Base-by-base conservation (phyloP, 1,140 invertebrate species). In the Ectropis grisescens region DNA sequence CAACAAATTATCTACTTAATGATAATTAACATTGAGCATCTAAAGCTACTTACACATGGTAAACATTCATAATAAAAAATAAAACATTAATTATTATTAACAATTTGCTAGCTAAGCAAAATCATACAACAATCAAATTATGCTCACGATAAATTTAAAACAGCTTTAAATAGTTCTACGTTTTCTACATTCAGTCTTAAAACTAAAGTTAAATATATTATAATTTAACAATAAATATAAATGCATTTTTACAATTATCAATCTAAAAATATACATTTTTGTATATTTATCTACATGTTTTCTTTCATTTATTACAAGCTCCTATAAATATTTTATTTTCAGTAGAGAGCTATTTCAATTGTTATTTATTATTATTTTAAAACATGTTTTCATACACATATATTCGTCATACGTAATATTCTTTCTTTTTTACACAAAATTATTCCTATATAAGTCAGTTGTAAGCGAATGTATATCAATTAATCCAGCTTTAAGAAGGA, bases 221-320 rank as follows among this genome's bases (percentile, higher is more conserved):
- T 19, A n/a, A n/a, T n/a, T n/a, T 34, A 43, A 44, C 28, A 47
- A 44, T 52, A 44, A 52, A 55, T 55, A 55, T 19, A 19, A 55
- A 55, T 55, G 43, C 47, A 42, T 37, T 47, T 52, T 38, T 40
- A 52, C n/a, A 31, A 30, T 30, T 37, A 41, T 35, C 32, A 42
- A 11, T 22, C 12, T 24, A 41, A 23, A 43, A 48, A 45, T 45
- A 39, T 43, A 48, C 30, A 44, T 35, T 34, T 44, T 40, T 37
- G 30, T 44, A 34, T 41, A 35, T 45, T 38, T 24, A n/a, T n/a
- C n/a, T n/a, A n/a, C n/a, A n/a, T n/a, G n/a, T n/a, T n/a, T n/a
- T n/a, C n/a, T n/a, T n/a, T n/a, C n/a, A n/a, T n/a, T n/a, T n/a
- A n/a, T n/a, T n/a, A n/a, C n/a, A n/a, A n/a, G n/a, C n/a, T n/a